Evolutionary conservation across 2,888 invertebrate species (phyloP).

Genomic region (Drosophila paranaensis): DNA sequence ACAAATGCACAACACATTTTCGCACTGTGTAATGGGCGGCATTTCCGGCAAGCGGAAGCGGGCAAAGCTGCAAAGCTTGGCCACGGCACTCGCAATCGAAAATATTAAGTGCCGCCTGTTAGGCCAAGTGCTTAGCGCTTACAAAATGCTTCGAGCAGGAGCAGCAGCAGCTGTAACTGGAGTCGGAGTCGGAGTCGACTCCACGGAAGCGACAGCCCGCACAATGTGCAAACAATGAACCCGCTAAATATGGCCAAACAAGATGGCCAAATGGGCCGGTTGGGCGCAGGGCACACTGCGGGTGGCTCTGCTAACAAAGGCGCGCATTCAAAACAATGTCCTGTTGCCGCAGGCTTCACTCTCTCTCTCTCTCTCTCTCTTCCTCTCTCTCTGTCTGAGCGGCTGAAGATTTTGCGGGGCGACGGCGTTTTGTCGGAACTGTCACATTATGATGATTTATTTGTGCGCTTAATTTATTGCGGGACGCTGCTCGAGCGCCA

Average conservation of each 20-base stretch:
- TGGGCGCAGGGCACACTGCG: background rate
- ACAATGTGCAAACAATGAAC: conserved; percentile 74
- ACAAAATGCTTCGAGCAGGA: conserved; percentile 47
- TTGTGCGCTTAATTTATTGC: conserved; percentile 80
- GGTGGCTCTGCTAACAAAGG: conserved; percentile 8
- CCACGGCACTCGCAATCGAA: conserved; percentile 51
- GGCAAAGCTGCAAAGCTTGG: conserved; percentile 8
- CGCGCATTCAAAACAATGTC: conserved; percentile 59
- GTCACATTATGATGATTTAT: conserved; percentile 83
- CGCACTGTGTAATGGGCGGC: conserved; percentile 61
- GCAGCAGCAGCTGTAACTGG: too few relatives aligned
- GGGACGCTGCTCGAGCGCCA: conserved; percentile 52
- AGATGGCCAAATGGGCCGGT: conserved; percentile 9
- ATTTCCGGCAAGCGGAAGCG: conserved; percentile 58
- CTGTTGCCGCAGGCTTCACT: conserved; percentile 34
- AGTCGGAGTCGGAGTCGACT: conserved; percentile 1
- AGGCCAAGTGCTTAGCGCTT: conserved; percentile 72
- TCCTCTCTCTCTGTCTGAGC: background rate
- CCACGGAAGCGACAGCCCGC: conserved; percentile 45
- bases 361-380: background rate
- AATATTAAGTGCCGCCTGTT: conserved; percentile 79
- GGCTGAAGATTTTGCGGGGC: background rate
- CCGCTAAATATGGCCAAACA: conserved; percentile 68
- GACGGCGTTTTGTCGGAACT: conserved; percentile 77
- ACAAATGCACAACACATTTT: conserved; percentile 37